A percentile compares a stretch with the other conserved stretches of the same genome.
Evolutionary conservation across 2,888 invertebrate species (phyloP).

Genomic region (Laothoe populi): DNA sequence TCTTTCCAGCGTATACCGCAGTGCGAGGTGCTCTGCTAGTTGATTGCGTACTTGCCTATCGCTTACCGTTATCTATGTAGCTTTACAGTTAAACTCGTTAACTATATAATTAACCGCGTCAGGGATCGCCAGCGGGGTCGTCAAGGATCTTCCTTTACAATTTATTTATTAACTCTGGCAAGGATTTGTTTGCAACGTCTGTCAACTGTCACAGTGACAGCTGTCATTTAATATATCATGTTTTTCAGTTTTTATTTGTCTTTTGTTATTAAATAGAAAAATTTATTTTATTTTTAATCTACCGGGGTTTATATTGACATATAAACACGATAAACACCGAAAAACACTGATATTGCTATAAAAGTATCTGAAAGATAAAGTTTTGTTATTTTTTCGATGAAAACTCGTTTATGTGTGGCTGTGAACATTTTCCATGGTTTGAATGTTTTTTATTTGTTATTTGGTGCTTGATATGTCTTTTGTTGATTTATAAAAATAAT

Average conservation of each 20-base stretch:
- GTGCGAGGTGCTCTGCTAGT: slow-evolving; percentile 78
- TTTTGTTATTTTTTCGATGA: slow-evolving; percentile 17
- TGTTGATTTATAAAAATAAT: slow-evolving; percentile 1
- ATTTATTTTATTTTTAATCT: no score
- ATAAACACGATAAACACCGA: not conserved
- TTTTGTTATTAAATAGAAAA: no score
- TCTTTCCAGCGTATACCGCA: slow-evolving; percentile 64
- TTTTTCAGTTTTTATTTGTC: not conserved
- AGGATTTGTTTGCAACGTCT: not conserved
- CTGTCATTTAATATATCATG: not conserved
- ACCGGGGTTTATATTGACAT: no score
- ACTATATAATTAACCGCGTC: not conserved
- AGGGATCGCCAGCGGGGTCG: not conserved
- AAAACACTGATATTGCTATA: slow-evolving; percentile 2
- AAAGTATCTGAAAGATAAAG: not conserved
- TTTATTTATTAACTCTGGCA: slow-evolving; percentile 14
- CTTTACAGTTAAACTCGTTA: slow-evolving; percentile 49
- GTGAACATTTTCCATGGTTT: slow-evolving; percentile 48
- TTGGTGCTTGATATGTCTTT: slow-evolving; percentile 6
- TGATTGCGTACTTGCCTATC: slow-evolving; percentile 67
- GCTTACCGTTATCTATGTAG: slow-evolving; percentile 57
- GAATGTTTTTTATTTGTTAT: slow-evolving; percentile 26
- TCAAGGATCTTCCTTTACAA: not conserved
- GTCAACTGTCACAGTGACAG: not conserved
- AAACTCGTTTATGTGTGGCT: slow-evolving; percentile 41